These are phyloP conservation scores for Mixornis gularis DNA, from an alignment of 2,113 vertebrate genomes.

Conservation along the genomic window DNA sequence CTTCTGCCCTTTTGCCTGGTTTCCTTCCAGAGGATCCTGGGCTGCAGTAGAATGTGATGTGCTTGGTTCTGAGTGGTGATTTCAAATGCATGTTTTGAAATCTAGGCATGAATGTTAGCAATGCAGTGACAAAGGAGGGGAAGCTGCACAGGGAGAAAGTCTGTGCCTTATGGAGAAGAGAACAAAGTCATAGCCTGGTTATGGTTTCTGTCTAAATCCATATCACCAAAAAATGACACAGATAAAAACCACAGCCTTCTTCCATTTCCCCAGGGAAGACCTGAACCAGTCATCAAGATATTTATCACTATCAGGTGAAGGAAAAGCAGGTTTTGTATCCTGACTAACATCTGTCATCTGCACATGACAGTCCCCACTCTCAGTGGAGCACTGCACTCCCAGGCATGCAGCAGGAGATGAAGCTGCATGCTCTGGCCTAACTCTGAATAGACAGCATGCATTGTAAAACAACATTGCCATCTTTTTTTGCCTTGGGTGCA, in stretches of 20 bases:
- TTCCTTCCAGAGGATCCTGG: background rate
- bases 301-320: background rate
- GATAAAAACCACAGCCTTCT: background rate
- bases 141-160: background rate
- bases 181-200: background rate
- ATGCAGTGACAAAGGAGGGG: background rate
- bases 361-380: background rate
- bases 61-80: background rate
- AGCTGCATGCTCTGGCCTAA: background rate
- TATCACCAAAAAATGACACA: background rate
- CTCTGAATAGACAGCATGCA: background rate
- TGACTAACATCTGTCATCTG: background rate
- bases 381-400: background rate
- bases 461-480: background rate
- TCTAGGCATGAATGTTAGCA: background rate
- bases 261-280: background rate
- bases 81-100: background rate
- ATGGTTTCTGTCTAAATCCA: background rate
- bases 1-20: background rate
- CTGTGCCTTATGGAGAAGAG: background rate
- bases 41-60: background rate
- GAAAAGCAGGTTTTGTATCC: background rate
- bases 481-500: background rate
- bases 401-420: background rate
- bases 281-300: background rate